Evolutionary conservation across 2,888 invertebrate species (phyloP), one percentile per base, ranked within the genome.

Genomic region (Helicoverpa assulta): DNA sequence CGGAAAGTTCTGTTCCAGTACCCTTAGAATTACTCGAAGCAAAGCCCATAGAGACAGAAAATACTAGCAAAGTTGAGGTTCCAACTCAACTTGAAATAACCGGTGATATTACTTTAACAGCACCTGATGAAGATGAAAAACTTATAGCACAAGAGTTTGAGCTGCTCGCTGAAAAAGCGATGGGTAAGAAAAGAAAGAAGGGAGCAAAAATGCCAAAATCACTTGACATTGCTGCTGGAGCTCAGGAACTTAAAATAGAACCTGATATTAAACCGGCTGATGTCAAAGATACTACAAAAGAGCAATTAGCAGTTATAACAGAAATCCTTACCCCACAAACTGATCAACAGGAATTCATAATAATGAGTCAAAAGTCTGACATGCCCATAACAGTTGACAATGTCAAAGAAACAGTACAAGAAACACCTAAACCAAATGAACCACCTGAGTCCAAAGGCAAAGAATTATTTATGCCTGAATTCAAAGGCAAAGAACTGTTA

Each of bases 131-230:
- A 59, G 68, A 70, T 7, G 69, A 77, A 63, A 73, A 80, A 58
- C 52, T 78, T 0, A 76, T 60, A 21, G 70, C 68, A 1, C 60
- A 71, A 53, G 75, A 72, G 7, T 80, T 78, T 40, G 81, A 81
- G 21, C 12, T 70, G 1, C 60, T 84, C n/a, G 76, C 80, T 37
- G 83, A 81, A 40, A 82, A 73, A 60, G 61, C 69, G 14, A 84
- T 80, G 73, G 85, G 82, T 1, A 90, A 89, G 37, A 88, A 87
- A 68, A 78, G 84, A 2, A 88, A 85, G 73, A 88, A 85, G 14
- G 85, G 85, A n/a, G 74, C 85, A 2, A 87, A 87, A 71, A 71
- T 80, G 55, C 61, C 78, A 5, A 85, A 74, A 72, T n/a, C 54
- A 7, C 64, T 76, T 21, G 78, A 81, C 5, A 72, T 74, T 6